Evolutionary conservation across 1,140 invertebrate genomes (phyloP).

Genomic region (Adoxophyes honmai): DNA sequence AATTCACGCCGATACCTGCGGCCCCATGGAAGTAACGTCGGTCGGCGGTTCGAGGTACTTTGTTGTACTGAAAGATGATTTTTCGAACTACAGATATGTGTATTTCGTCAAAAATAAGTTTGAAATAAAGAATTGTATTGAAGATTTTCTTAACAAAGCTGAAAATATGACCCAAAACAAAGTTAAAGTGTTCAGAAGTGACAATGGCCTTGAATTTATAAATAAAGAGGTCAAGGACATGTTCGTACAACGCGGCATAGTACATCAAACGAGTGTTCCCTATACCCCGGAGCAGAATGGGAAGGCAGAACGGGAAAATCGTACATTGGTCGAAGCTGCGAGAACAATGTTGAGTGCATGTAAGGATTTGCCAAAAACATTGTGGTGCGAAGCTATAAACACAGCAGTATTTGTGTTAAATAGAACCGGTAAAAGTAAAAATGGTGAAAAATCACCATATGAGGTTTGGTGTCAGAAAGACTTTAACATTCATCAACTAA

Average conservation of each 20-base stretch:
- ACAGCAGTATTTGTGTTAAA: slow-evolving; percentile 53
- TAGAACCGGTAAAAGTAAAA: slow-evolving; percentile 36
- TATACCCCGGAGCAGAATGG: slow-evolving; percentile 75
- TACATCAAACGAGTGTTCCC: slow-evolving; percentile 43
- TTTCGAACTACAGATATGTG: slow-evolving; percentile 37
- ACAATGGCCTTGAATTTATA: slow-evolving; percentile 63
- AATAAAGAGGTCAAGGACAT: slow-evolving; percentile 43
- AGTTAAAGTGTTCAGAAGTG: slow-evolving; percentile 48
- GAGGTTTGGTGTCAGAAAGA: slow-evolving; percentile 34
- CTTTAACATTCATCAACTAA: slow-evolving; percentile 33
- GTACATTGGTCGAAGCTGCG: slow-evolving; percentile 63
- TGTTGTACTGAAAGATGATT: slow-evolving; percentile 52
- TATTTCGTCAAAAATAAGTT: slow-evolving; percentile 62
- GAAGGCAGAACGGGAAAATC: slow-evolving; percentile 52
- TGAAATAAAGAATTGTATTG: slow-evolving; percentile 39
- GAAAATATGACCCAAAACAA: slow-evolving; percentile 39
- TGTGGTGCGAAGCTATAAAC: slow-evolving; percentile 60
- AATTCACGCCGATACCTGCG: slow-evolving; percentile 33
- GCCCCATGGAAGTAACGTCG: slow-evolving; percentile 32
- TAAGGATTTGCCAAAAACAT: slow-evolving; percentile 29
- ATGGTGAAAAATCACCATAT: slow-evolving; percentile 31
- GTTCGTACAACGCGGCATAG: slow-evolving; percentile 34
- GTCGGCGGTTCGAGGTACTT: slow-evolving; percentile 47
- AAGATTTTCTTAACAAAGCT: slow-evolving; percentile 29
- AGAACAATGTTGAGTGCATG: slow-evolving; percentile 41